A percentile compares a stretch with the other conserved stretches of the same genome.
phyloP scores from a whole-genome alignment of 2,113 vertebrate genomes.

The Brachyhypopomus occidentalis region DNA sequence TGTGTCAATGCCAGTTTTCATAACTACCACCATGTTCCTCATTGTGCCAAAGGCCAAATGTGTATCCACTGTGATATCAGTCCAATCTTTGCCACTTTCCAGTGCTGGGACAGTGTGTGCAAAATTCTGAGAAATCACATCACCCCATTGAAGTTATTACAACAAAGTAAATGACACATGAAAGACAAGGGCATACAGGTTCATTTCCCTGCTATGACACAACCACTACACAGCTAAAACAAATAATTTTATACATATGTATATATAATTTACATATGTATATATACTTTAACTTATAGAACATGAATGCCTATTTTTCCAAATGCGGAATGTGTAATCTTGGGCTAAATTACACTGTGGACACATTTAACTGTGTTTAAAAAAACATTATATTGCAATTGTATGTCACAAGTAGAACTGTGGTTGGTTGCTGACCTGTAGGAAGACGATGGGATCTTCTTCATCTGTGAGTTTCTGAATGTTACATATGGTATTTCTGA shows the following conservation, averaged over 20 bases:
- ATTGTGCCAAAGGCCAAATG: constrained; percentile 61
- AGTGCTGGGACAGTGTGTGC: background rate
- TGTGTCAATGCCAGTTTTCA: constrained; percentile 50
- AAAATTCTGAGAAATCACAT: constrained; percentile 51
- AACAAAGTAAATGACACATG: too few relatives aligned
- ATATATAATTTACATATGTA: background rate
- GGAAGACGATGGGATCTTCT: constrained; percentile 67
- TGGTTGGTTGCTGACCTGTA: constrained; percentile 62
- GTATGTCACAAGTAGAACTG: background rate
- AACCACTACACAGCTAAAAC: too few relatives aligned
- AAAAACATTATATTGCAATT: background rate
- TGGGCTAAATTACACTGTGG: background rate
- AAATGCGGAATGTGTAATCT: background rate
- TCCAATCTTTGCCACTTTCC: constrained; percentile 35
- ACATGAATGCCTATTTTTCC: background rate
- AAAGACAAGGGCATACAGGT: too few relatives aligned
- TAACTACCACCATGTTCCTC: background rate
- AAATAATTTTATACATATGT: too few relatives aligned
- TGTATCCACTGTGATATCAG: constrained; percentile 54
- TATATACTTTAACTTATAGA: background rate
- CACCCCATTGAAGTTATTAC: too few relatives aligned
- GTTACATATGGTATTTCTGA: constrained; percentile 30
- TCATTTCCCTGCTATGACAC: too few relatives aligned
- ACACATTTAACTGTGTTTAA: background rate
- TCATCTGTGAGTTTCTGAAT: constrained; percentile 28